A percentile compares a stretch with the other conserved stretches of the same genome.
Conservation (phyloP, 2,888 invertebrate species). For the Andrena minutula region DNA sequence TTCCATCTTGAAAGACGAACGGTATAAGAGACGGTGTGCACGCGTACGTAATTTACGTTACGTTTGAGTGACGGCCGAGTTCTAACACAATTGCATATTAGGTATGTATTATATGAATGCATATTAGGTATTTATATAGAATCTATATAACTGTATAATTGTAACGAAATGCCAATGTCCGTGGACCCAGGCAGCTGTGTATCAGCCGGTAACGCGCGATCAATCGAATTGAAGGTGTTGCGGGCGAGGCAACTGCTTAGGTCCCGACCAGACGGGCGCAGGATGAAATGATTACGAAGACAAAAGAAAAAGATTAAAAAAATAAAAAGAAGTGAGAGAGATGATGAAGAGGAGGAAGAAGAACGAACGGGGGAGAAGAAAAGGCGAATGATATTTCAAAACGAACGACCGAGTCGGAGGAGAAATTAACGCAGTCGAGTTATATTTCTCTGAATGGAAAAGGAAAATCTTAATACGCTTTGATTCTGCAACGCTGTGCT, state of each 20-base stretch:
- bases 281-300: conserved; percentile 70
- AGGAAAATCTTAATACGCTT: conserved; percentile 77
- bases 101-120: conserved; percentile 84
- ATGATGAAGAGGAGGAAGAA: background rate
- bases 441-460: conserved; percentile 64
- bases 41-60: conserved; percentile 78
- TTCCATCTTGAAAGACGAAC: conserved; percentile 62
- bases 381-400: conserved; percentile 55
- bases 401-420: conserved; percentile 58
- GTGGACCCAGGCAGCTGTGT: conserved; percentile 79
- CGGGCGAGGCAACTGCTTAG: conserved; percentile 75
- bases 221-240: conserved; percentile 74
- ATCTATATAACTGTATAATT: conserved; percentile 85
- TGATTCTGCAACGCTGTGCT: conserved; percentile 80
- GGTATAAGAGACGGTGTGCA: conserved; percentile 68
- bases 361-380: conserved; percentile 31
- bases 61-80: conserved; percentile 81
- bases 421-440: conserved; percentile 67
- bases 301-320: conserved; percentile 52
- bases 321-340: conserved; percentile 6
- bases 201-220: conserved; percentile 65
- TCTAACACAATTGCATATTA: conserved; percentile 84
- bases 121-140: conserved; percentile 85
- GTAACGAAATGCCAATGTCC: conserved; percentile 84
- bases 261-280: conserved; percentile 77